These are phyloP conservation scores for Spondyliosoma cantharus DNA, from an alignment of 2,797 vertebrate species.

Conservation along the genomic window DNA sequence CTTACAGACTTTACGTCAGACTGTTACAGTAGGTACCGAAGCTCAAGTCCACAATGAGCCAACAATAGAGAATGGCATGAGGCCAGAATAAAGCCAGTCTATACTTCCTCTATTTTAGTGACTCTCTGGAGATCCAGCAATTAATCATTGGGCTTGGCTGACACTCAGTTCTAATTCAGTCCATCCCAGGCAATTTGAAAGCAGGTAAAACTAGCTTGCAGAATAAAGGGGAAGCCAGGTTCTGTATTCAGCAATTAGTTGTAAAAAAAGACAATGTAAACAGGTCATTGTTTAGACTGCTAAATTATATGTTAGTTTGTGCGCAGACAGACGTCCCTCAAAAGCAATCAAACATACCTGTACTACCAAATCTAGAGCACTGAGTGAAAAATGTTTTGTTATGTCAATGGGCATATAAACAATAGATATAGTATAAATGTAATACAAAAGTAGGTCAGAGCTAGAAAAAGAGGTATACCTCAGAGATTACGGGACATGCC, in stretches of 20 bases:
- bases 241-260: background rate
- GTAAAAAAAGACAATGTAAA: slow-evolving; percentile 2
- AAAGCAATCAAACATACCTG: too few species aligned
- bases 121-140: slow-evolving; percentile 29
- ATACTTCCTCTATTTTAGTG: slow-evolving; percentile 40
- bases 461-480: too few species aligned
- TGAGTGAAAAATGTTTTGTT: too few species aligned
- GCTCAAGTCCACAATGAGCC: slow-evolving; percentile 25
- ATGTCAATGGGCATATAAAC: too few species aligned
- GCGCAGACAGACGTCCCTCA: too few species aligned
- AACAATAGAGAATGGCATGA: slow-evolving; percentile 37
- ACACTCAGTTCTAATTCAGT: slow-evolving; percentile 19
- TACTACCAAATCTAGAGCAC: too few species aligned
- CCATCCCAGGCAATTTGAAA: background rate
- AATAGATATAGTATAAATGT: too few species aligned
- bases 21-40: slow-evolving; percentile 36
- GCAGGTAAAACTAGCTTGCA: background rate
- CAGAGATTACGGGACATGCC: too few species aligned
- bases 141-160: slow-evolving; percentile 45
- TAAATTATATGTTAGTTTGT: background rate
- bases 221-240: too few species aligned
- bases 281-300: background rate
- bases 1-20: slow-evolving; percentile 42
- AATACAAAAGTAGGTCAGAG: too few species aligned
- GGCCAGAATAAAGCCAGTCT: slow-evolving; percentile 44